phyloP scores from a whole-genome alignment of 2,797 vertebrate species.

The Peromyscus attwateri region DNA sequence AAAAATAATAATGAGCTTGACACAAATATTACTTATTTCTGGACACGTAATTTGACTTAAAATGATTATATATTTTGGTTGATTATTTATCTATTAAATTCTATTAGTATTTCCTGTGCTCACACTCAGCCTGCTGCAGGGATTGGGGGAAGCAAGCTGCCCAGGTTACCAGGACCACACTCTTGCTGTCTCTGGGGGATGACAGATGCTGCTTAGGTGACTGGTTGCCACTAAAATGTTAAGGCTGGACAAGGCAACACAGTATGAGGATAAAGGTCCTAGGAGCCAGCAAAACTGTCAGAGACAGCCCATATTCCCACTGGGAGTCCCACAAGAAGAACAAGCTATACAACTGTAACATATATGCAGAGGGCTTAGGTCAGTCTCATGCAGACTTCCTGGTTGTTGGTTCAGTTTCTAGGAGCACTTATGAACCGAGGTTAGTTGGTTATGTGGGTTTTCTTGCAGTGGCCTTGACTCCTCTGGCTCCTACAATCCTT shows the following conservation, averaged over 20 bases:
- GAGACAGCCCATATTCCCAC: not conserved
- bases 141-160: not conserved
- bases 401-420: not conserved
- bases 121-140: not conserved
- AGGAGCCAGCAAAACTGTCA: not conserved
- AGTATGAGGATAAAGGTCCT: not conserved
- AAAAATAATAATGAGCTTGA: not conserved
- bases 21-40: slow-evolving; percentile 3
- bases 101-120: not conserved
- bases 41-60: not conserved
- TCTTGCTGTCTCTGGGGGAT: not conserved
- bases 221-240: not conserved
- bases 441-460: not conserved
- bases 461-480: not conserved
- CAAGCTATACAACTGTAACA: not conserved
- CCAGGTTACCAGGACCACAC: not conserved
- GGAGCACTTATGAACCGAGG: not conserved
- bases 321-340: not conserved
- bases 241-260: not conserved
- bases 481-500: not conserved
- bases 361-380: not conserved
- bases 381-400: not conserved
- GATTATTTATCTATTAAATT: not conserved
- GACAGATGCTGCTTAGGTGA: not conserved
- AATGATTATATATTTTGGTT: not conserved